phyloP scores from a whole-genome alignment of 2,113 vertebrate genomes.

The Enhydra lutris region DNA sequence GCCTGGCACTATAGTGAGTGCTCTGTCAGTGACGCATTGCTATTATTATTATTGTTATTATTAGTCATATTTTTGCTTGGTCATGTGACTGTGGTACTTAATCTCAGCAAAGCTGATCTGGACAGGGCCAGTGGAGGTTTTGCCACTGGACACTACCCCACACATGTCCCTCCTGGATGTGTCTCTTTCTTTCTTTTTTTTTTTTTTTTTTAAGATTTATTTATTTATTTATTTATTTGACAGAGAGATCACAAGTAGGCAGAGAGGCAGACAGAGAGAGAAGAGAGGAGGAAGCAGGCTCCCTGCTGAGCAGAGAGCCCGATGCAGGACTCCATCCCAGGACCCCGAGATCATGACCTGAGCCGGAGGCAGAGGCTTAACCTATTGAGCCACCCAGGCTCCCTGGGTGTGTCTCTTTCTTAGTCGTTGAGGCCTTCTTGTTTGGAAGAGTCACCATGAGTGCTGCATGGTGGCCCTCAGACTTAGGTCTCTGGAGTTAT shows the following conservation, averaged over 20 bases:
- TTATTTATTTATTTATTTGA: no score
- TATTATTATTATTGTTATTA: fast-evolving
- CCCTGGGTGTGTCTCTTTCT: no score
- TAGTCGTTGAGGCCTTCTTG: background rate
- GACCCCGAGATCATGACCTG: no score
- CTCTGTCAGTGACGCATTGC: background rate
- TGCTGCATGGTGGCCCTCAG: background rate
- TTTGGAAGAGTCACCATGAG: background rate
- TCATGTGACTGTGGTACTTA: background rate
- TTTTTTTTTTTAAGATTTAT: no score
- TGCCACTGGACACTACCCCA: background rate
- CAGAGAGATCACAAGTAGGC: no score
- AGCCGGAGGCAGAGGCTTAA: no score
- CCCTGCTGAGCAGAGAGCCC: no score
- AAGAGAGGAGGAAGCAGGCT: no score
- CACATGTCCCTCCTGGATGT: background rate
- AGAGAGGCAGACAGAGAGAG: no score
- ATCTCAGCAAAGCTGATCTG: background rate
- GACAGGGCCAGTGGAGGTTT: background rate
- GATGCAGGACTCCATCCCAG: no score
- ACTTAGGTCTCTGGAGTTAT: fast-evolving
- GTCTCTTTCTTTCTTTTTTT: background rate
- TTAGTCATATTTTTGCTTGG: background rate
- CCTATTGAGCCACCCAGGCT: no score
- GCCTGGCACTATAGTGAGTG: background rate